Percentiles rank a stretch among this genome's conserved stretches.
Conservation (phyloP, 2,797 vertebrate genomes). For the Scomberomorus guttatus region DNA sequence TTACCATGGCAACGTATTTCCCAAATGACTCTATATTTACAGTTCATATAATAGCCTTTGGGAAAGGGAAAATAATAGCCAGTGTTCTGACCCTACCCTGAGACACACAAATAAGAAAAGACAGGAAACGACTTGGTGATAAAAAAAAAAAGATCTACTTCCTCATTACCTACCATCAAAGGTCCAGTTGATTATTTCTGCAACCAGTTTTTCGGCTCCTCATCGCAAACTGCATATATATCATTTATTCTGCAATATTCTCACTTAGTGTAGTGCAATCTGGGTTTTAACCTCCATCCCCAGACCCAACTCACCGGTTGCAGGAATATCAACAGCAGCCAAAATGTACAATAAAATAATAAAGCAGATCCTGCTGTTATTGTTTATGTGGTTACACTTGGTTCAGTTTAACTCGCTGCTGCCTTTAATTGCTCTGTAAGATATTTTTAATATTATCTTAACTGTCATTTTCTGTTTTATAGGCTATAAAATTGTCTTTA, state of each 20-base stretch:
- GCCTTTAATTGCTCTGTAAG: too few species aligned
- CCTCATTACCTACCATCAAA: too few species aligned
- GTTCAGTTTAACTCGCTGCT: not conserved
- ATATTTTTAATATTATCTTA: not conserved
- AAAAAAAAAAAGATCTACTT: not conserved
- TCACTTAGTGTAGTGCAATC: too few species aligned
- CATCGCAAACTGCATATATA: not conserved
- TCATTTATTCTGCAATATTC: not conserved
- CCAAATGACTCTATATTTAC: conserved; percentile 39
- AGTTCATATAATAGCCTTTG: conserved; percentile 9
- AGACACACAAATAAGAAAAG: not conserved
- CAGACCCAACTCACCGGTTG: not conserved
- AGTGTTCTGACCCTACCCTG: not conserved
- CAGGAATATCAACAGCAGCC: not conserved
- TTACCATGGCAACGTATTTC: conserved; percentile 70
- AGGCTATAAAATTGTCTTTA: not conserved
- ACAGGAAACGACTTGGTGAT: not conserved
- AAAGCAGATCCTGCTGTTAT: not conserved
- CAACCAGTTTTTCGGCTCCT: not conserved
- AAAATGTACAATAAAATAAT: not conserved
- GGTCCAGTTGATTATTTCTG: too few species aligned
- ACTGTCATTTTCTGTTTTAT: too few species aligned
- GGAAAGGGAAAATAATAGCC: not conserved
- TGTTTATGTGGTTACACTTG: not conserved
- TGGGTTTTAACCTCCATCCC: not conserved